Conservation (phyloP, 2,888 invertebrate species). For the Andricus curvator region DNA sequence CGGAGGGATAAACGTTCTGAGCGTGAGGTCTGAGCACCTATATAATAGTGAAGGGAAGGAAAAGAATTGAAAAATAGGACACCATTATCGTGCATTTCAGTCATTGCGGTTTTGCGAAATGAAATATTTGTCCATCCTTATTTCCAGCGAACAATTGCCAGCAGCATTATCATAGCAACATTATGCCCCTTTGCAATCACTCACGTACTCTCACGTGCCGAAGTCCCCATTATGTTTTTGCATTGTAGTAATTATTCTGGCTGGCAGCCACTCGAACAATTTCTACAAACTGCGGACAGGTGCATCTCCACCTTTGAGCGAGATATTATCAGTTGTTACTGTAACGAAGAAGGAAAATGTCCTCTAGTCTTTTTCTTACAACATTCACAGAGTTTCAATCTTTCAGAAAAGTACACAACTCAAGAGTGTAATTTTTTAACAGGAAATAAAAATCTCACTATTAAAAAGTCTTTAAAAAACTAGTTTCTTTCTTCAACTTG, state of each 20-base stretch:
- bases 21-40: background rate
- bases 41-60: background rate
- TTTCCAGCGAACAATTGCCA: conserved; percentile 15
- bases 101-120: conserved; percentile 34
- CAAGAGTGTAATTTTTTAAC: background rate
- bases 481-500: background rate
- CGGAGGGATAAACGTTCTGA: background rate
- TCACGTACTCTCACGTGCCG: conserved; percentile 33
- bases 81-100: conserved; percentile 21
- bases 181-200: conserved; percentile 20
- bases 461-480: background rate
- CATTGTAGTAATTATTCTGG: conserved; percentile 32
- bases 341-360: background rate
- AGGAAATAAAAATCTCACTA: too few species aligned
- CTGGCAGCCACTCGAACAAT: conserved; percentile 1
- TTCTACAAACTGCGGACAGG: conserved; percentile 27
- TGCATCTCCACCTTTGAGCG: conserved; percentile 20
- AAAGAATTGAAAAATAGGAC: conserved; percentile 34
- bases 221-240: conserved; percentile 32
- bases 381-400: background rate
- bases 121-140: conserved; percentile 30
- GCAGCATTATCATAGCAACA: conserved; percentile 15
- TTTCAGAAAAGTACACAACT: background rate
- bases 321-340: conserved; percentile 1
- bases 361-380: background rate